Percentiles rank a stretch among this genome's conserved stretches.
Conservation (phyloP, 2,888 invertebrate genomes). For the Morpho deidamia region DNA sequence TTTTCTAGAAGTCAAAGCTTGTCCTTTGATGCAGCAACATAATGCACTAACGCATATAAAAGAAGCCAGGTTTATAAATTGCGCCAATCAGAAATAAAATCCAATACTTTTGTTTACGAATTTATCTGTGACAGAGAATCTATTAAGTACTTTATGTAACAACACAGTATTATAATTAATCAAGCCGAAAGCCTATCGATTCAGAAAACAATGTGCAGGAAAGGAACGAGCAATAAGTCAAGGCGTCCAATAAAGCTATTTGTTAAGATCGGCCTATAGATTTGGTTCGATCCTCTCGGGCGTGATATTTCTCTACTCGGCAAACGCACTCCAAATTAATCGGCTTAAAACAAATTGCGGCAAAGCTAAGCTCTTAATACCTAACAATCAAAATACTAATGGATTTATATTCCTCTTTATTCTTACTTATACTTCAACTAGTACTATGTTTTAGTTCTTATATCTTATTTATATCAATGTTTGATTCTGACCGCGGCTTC, state of each 20-base stretch:
- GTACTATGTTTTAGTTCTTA: too few species aligned
- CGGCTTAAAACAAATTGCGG: slow-evolving; percentile 29
- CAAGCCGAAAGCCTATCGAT: slow-evolving; percentile 7
- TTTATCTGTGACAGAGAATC: neutral
- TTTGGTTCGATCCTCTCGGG: slow-evolving; percentile 30
- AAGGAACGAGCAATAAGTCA: slow-evolving; percentile 53
- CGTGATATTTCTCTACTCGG: slow-evolving; percentile 38
- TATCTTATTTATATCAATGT: too few species aligned
- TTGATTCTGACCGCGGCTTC: too few species aligned
- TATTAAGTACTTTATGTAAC: too few species aligned
- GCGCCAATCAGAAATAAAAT: too few species aligned
- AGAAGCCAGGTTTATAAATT: too few species aligned
- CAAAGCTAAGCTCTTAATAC: slow-evolving; percentile 15
- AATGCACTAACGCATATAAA: too few species aligned
- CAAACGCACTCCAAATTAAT: slow-evolving; percentile 47
- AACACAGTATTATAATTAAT: slow-evolving; percentile 9
- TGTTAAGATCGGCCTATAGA: slow-evolving; percentile 51
- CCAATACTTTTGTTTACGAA: neutral
- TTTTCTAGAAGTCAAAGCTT: too few species aligned
- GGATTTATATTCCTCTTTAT: slow-evolving; percentile 6
- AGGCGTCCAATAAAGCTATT: slow-evolving; percentile 55
- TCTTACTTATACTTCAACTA: too few species aligned
- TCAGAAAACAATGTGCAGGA: slow-evolving; percentile 34
- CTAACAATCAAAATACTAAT: slow-evolving; percentile 15
- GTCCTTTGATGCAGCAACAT: too few species aligned